Base-by-base conservation (phyloP, 1,140 invertebrate species). In the Paracyclopina nana region DNA sequence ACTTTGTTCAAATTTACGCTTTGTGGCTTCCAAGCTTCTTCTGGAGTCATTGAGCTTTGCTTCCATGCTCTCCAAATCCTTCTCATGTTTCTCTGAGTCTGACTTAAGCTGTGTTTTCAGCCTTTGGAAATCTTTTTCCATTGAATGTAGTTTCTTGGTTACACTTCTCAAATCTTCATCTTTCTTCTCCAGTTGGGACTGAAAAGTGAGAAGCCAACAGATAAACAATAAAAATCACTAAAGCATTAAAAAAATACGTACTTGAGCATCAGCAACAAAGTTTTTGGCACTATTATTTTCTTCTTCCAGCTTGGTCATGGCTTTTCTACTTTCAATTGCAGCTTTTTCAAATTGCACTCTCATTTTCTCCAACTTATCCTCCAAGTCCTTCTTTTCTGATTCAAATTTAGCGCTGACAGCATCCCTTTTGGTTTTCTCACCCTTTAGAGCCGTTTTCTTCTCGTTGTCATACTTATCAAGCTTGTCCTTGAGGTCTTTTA, bases 331-430 rank as follows among this genome's bases (percentile, higher is more conserved):
- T 26, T 52, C 50, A 16, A 52, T 40, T 12, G 50, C 50, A 44
- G 31, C 31, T 27, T 52, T 52, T 14, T 52, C 50, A 25, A 52
- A 52, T 26, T 52, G 50, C 8, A 52, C n/a, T 22, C 27, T 52
- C 38, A 44, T 26, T 25, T 52, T 52, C 9, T 52, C 50, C 12
- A 42, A 25, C 27, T 52, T 52, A 12, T 52, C 50, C 20, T 52
- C 50, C 24, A 20, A 16, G 12, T 52, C 50, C 24, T 52, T 52
- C 40, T 43, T 42, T 22, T 52, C 50, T 38, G n/a, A 14, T 40
- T 52, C 34, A n/a, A 24, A 18, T 44, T 27, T 52, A 18, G 42
- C 2, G 34, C 11, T 16, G 11, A 45, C 41, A 25, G 30, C 16
- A 22, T 44, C 34, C 41, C 34, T 43, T 24, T 40, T 46, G 14